Evolutionary conservation across 2,113 vertebrate genomes (phyloP).

Genomic region (Mirza zaza): DNA sequence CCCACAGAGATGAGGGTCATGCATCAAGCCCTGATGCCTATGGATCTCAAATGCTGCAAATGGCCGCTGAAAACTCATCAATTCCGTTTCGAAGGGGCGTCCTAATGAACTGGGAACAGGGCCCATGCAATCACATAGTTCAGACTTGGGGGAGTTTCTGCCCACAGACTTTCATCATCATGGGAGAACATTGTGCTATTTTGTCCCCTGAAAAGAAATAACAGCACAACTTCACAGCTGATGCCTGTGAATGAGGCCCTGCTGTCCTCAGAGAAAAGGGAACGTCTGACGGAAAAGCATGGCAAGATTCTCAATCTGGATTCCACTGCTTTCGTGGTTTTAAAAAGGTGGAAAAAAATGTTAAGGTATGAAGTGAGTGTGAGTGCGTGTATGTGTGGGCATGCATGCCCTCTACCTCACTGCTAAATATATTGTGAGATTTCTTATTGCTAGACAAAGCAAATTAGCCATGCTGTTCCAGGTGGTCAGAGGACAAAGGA

Average conservation of each 20-base stretch:
- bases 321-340: background rate
- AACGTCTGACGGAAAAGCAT: background rate
- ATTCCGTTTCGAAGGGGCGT: constrained; percentile 39
- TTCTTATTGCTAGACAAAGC: constrained; percentile 29
- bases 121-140: background rate
- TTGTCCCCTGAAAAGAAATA: constrained; percentile 22
- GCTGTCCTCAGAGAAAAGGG: background rate
- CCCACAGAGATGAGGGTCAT: constrained; percentile 67
- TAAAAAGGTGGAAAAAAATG: background rate
- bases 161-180: constrained; percentile 16
- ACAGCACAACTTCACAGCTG: background rate
- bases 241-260: background rate
- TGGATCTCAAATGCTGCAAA: constrained; percentile 58
- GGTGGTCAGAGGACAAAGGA: constrained; percentile 33
- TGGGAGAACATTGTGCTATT: background rate
- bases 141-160: constrained; percentile 24
- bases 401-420: background rate
- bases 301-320: background rate
- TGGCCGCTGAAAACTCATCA: constrained; percentile 64
- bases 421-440: background rate
- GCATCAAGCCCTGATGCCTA: constrained; percentile 72
- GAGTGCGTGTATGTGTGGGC: background rate
- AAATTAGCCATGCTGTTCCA: constrained; percentile 6
- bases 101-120: constrained; percentile 54
- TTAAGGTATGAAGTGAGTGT: background rate